phyloP scores from a whole-genome alignment of 1,140 invertebrate species.

The Drosophila pseudoobscura region DNA sequence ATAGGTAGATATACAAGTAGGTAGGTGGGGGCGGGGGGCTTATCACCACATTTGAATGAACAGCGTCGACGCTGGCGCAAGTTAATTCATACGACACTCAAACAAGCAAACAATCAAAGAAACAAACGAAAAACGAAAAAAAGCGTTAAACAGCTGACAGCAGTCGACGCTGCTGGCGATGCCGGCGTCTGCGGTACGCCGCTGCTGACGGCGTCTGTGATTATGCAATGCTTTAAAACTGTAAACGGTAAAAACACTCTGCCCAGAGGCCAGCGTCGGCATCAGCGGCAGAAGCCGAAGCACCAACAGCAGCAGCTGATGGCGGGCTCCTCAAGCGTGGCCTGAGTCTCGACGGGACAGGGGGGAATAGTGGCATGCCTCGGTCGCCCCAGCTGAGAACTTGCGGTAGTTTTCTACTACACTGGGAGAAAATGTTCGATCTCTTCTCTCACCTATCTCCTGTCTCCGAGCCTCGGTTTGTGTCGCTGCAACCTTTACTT shows the following conservation, averaged over 20 bases:
- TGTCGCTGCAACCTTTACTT: constrained; percentile 44
- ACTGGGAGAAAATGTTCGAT: constrained; percentile 3
- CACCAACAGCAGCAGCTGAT: constrained; percentile 4
- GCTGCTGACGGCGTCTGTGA: constrained; percentile 12
- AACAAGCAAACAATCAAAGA: background rate
- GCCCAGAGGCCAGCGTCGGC: constrained; percentile 38
- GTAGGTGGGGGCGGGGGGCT: background rate
- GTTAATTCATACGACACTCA: constrained; percentile 31
- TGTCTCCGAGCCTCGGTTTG: background rate
- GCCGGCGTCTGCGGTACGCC: background rate
- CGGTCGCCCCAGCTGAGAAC: constrained; percentile 11
- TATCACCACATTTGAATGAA: constrained; percentile 52
- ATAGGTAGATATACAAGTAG: background rate
- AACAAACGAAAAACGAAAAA: constrained; percentile 17
- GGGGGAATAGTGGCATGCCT: constrained; percentile 18
- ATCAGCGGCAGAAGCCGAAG: constrained; percentile 3
- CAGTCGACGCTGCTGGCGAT: constrained; percentile 10
- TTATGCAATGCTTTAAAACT: constrained; percentile 63
- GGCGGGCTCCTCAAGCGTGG: constrained; percentile 50
- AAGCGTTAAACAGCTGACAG: constrained; percentile 47
- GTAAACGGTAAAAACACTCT: constrained; percentile 65
- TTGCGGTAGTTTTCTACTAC: constrained; percentile 24
- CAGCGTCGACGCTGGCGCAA: constrained; percentile 25
- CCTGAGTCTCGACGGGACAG: constrained; percentile 30
- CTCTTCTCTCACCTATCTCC: background rate